Evolutionary conservation across 2,113 vertebrate species (phyloP), one percentile per base, ranked within the genome.

Genomic region (Pseudorectes ferrugineus): DNA sequence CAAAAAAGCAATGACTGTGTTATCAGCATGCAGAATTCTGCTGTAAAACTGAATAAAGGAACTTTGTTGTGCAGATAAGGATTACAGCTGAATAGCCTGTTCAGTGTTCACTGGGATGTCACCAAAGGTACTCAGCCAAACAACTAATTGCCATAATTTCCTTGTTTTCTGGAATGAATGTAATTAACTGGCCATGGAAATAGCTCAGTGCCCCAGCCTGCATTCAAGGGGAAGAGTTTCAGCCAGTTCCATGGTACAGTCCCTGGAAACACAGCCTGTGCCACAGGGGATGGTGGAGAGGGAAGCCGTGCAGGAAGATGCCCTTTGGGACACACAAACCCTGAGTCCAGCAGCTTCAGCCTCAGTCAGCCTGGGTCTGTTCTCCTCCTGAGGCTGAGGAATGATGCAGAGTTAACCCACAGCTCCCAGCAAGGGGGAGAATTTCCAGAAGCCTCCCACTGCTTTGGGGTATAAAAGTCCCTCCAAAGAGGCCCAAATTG

Each of bases 161-260:
- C 54, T 93, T 86, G 70, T 70, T 76, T 92, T 66, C 57, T 74
- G 66, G 66, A 77, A 33, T 19, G 40, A 76, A 59, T 1, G 7
- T 17, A 57, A 71, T 75, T 59, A 87, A 65, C 40, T 40, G 40
- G 36, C 71, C 52, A 61, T 22, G 31, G 83, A 88, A 94, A 91
- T 1, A 86, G 48, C 51, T 78, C 63, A 49, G 51, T 1, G 1
- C 48, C 49, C n/a, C 62, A 57, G 65, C 21, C 33, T 15, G 61
- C 33, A 48, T 29, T 71, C 51, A 54, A 43, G n/a, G 42, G 59
- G 55, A 71, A 61, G 67, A 38, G 35, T 36, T 83, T 78, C 14
- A 15, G 72, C 24, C 2, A 1, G 23, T 54, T 35, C 26, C 24
- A 4, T 3, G 7, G 38, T 29, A 66, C 1, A 11, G 66, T 4